Base-by-base conservation (phyloP, 1,140 invertebrate species). In the Aphis craccivora region DNA sequence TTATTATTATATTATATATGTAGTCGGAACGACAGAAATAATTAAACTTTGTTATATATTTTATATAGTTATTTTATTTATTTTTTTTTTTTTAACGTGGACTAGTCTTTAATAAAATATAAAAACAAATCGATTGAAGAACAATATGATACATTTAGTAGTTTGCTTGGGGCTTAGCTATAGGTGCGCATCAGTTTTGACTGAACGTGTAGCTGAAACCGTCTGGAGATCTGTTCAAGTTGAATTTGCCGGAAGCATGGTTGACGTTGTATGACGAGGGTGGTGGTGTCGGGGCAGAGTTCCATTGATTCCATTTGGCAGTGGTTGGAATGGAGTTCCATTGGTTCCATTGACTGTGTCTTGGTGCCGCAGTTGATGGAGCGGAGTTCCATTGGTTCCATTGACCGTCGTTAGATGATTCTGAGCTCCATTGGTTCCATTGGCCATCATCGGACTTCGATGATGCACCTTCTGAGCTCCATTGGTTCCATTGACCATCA, bases 191-290 rank as follows among this genome's bases (percentile, higher is more conserved):
- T 94, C 94, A 94, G 87, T 93, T 94, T 95, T 97, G 97, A 95
- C 96, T 97, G 96, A 98, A 98, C 87, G 96, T 97, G 95, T 97
- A 98, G 94, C 97, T 97, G 95, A 97, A 98, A 94, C 98, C 98
- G 95, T 98, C 97, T 37, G 97, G 97, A 83, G 97, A 97, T 95
- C 98, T 96, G 96, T 98, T 98, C 94, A 98, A 96, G 94, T 96
- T 97, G 93, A 98, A 96, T 95, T 98, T 98, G 93, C 97, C 97
- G 5, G 97, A 97, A 40, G 97, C 97, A 95, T 97, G 97, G 45
- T 83, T 91, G n/a, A 48, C 90, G 20, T 22, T 83, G 45, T 83
- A 91, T 30, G 55, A 81, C 35, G 45, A 1, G 18, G 81, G 81
- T 11, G 45, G 81, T 37, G 81, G 8, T 7, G 91, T 84, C 14